These are phyloP conservation scores for Sipha maydis DNA, from an alignment of 2,888 invertebrate species.

Conservation along the genomic window DNA sequence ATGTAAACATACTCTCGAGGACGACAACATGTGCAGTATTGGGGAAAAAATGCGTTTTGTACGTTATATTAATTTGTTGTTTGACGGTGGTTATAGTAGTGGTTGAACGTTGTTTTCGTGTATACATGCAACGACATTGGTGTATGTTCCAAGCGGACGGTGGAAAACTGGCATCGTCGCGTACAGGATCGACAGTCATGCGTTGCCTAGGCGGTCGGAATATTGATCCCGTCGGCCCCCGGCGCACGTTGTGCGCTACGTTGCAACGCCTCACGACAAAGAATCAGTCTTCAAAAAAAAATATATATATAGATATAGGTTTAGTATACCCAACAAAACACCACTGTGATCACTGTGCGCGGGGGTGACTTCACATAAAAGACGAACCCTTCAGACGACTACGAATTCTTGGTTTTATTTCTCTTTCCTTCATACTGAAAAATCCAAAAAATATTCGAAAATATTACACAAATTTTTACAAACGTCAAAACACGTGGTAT, in stretches of 20 bases:
- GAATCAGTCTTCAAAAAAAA: conserved; percentile 56
- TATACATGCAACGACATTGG: neutral
- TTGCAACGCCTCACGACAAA: conserved; percentile 62
- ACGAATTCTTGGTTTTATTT: conserved; percentile 42
- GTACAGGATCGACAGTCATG: conserved; percentile 61
- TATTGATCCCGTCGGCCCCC: conserved; percentile 62
- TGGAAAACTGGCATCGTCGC: conserved; percentile 52
- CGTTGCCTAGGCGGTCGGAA: conserved; percentile 62
- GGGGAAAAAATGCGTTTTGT: neutral
- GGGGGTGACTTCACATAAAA: conserved; percentile 56
- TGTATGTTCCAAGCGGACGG: conserved; percentile 43
- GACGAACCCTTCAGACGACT: conserved; percentile 36
- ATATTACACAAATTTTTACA: neutral
- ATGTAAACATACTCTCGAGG: neutral
- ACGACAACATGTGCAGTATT: conserved; percentile 17
- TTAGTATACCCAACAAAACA: neutral
- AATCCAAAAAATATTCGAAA: neutral
- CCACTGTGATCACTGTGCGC: neutral
- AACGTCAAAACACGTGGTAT: too few relatives aligned
- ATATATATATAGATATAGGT: neutral
- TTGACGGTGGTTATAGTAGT: neutral
- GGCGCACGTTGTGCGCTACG: conserved; percentile 52
- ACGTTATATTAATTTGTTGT: neutral
- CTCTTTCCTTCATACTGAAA: neutral
- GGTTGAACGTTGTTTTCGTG: conserved; percentile 16